These are phyloP conservation scores for Oophaga sylvatica DNA, from an alignment of 2,797 vertebrate genomes.

Conservation along the genomic window DNA sequence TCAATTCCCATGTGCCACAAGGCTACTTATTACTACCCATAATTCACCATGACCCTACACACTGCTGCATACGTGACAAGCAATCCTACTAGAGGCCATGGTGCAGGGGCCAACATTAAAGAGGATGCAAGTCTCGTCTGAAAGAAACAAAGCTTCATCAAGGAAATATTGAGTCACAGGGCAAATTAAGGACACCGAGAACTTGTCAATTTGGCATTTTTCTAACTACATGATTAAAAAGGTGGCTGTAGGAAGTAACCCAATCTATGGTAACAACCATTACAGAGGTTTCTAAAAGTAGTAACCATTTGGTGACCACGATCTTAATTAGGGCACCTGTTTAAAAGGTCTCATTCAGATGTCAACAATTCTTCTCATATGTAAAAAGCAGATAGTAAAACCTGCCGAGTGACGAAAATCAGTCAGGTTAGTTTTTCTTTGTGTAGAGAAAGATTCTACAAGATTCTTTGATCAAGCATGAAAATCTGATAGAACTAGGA, in stretches of 20 bases:
- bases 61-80: background rate
- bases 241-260: background rate
- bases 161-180: background rate
- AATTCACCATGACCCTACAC: background rate
- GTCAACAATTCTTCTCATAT: no score
- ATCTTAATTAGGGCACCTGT: background rate
- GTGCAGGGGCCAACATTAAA: background rate
- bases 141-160: background rate
- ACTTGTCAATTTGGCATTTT: constrained; percentile 25
- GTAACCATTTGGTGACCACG: background rate
- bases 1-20: constrained; percentile 28
- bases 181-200: constrained; percentile 12
- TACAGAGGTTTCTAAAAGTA: background rate
- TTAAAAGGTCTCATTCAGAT: no score
- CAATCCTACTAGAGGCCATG: background rate
- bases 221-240: background rate
- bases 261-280: background rate
- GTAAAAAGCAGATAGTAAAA: background rate
- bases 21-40: constrained; percentile 10
- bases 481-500: no score
- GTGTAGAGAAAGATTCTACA: no score
- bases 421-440: no score
- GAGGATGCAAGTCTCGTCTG: background rate
- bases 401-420: background rate
- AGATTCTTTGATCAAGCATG: no score